These are phyloP conservation scores for Callionymus lyra DNA, from an alignment of 2,113 vertebrate genomes.

Conservation along the genomic window DNA sequence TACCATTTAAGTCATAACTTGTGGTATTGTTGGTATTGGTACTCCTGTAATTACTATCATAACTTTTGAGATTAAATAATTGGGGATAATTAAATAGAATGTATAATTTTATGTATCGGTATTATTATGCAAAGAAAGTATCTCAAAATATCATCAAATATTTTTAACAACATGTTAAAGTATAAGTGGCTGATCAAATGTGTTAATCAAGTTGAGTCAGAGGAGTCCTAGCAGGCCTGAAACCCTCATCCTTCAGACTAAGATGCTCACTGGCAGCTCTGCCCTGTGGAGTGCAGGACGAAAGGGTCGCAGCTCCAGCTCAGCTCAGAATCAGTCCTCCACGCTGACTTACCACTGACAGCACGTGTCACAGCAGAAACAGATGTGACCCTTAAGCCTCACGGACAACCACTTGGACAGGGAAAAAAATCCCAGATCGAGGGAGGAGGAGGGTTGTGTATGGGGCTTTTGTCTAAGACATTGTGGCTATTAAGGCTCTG, in stretches of 20 bases:
- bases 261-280: constrained; percentile 21
- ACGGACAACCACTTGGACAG: constrained; percentile 26
- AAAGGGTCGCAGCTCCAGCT: constrained; percentile 10
- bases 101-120: too few relatives aligned
- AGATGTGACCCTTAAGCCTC: constrained; percentile 56
- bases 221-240: too few relatives aligned
- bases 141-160: too few relatives aligned
- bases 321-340: constrained; percentile 34
- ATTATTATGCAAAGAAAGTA: too few relatives aligned
- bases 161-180: constrained; percentile 25
- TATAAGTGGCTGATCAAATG: too few relatives aligned
- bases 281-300: constrained; percentile 10
- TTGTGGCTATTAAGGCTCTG: constrained; percentile 57
- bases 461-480: constrained; percentile 39
- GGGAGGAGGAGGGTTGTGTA: constrained; percentile 13
- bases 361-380: constrained; percentile 45
- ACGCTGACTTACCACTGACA: constrained; percentile 45
- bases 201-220: too few relatives aligned
- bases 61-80: too few relatives aligned
- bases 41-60: too few relatives aligned
- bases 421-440: constrained; percentile 24
- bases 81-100: too few relatives aligned
- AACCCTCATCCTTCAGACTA: constrained; percentile 11
- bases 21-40: too few relatives aligned
- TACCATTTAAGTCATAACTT: too few relatives aligned